Base-by-base conservation (phyloP, 1,140 invertebrate species). In the Bombus sibiricus region DNA sequence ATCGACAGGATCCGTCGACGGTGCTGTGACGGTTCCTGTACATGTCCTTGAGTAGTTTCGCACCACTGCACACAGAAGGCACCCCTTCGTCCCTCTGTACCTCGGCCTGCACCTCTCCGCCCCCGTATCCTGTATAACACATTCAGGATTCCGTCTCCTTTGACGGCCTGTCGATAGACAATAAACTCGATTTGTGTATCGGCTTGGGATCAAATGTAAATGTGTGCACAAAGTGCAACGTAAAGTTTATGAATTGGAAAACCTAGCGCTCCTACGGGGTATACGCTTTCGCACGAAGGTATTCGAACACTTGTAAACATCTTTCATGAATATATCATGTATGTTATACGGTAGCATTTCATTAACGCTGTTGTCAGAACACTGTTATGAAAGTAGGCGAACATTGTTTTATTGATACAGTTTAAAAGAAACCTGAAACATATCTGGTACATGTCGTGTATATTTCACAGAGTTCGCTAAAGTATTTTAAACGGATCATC, bases 31-130 rank as follows among this genome's bases (percentile, higher is more conserved):
- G 68, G 86, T 82, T 90, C 68, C 84, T 89, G 88, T 89, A 89
- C 87, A 86, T 89, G 69, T 75, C 68, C 79, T 90, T 83, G 64
- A 82, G 86, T 88, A 90, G 81, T 90, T 90, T 90, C 88, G 83
- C 83, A 88, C 80, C 88, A 81, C 13, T 86, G 82, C 74, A 73
- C 88, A 88, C 53, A 90, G 82, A 75, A 66, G 71, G 32, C 80
- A 64, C 37, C 34, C 15, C 43, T 34, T 15, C 37, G 34, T 10
- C 34, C 28, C 74, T 28, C 47, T 64, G 34, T 13, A n/a, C 18
- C 68, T 28, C 47, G 41, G 64, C 15, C 13, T 43, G 34, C 57
- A 18, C 57, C 64, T 41, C 73, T 22, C 81, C 62, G 39, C 28
- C 28, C 76, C 18, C 37, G 75, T 53, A n/a, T 85, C 86, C 83